Evolutionary conservation across 2,113 vertebrate genomes (phyloP).

Genomic region (Mungos mungo): DNA sequence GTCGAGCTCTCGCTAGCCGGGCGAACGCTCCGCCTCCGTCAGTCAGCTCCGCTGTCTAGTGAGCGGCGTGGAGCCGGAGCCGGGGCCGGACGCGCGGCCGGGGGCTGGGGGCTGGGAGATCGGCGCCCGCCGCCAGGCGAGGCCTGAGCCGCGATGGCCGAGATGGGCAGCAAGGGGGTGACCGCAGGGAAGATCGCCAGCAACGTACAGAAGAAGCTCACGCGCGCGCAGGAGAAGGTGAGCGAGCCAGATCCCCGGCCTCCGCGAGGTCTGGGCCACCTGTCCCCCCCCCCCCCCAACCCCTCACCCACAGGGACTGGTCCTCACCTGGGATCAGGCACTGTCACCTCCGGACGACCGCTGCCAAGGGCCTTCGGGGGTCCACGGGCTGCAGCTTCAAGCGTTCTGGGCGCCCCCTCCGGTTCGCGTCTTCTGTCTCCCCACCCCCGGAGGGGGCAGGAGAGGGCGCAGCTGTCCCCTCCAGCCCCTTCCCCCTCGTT

Average conservation of each 20-base stretch:
- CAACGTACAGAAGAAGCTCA: conserved; percentile 98
- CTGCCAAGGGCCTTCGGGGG: not conserved
- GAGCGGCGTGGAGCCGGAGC: conserved; percentile 52
- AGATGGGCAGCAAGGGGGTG: conserved; percentile 97
- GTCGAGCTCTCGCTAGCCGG: not conserved
- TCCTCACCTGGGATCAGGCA: not conserved
- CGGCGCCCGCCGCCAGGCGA: conserved; percentile 65
- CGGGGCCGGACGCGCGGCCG: not conserved
- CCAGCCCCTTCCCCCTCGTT: fast-evolving
- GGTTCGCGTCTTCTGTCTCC: not conserved
- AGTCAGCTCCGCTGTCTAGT: not conserved
- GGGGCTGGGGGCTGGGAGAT: conserved; percentile 44
- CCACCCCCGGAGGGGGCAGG: not conserved
- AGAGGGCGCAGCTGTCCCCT: not conserved
- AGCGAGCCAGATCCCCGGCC: conserved; percentile 27
- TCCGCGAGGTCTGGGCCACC: not conserved
- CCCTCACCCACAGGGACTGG: fast-evolving
- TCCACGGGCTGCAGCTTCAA: not conserved
- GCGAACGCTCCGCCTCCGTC: conserved; percentile 67
- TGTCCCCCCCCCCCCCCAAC: not conserved
- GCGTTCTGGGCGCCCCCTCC: not conserved
- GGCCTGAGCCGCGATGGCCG: conserved; percentile 91
- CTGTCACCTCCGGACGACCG: not conserved
- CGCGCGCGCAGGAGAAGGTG: conserved; percentile 98
- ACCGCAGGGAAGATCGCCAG: conserved; percentile 97